Percentiles rank a stretch among this genome's conserved stretches.
Evolutionary conservation across 1,140 invertebrate species (phyloP).

Genomic region (Mercenaria mercenaria): DNA sequence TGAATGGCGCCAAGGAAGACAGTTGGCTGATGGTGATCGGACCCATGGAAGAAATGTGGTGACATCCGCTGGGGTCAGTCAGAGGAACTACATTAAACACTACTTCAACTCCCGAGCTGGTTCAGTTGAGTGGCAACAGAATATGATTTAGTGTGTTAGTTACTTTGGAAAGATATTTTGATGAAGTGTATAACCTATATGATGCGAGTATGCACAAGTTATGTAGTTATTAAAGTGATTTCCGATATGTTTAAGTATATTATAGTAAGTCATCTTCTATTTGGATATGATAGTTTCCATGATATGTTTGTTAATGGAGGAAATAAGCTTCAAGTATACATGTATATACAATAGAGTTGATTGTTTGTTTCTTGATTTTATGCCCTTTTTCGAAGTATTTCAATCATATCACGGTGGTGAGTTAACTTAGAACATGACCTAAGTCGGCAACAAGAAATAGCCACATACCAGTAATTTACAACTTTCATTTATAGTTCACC

Average conservation of each 20-base stretch:
- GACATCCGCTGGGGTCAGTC: conserved; percentile 31
- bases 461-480: conserved; percentile 7
- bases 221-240: conserved; percentile 12
- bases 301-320: conserved; percentile 30
- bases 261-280: conserved; percentile 36
- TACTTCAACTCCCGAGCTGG: conserved; percentile 43
- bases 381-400: conserved; percentile 16
- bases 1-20: conserved; percentile 29
- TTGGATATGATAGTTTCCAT: conserved; percentile 22
- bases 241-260: conserved; percentile 24
- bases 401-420: conserved; percentile 9
- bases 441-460: neutral
- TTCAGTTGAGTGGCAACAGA: conserved; percentile 52
- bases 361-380: conserved; percentile 24
- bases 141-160: conserved; percentile 54
- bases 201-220: conserved; percentile 14
- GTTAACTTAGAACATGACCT: conserved; percentile 25
- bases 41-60: conserved; percentile 34
- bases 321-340: conserved; percentile 1
- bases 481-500: too few relatives aligned
- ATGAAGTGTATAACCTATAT: conserved; percentile 18
- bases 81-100: conserved; percentile 38
- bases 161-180: conserved; percentile 11
- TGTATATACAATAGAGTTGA: conserved; percentile 29
- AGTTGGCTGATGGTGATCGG: neutral